Evolutionary conservation across 2,888 invertebrate genomes (phyloP).

Genomic region (Cerastis leucographa): DNA sequence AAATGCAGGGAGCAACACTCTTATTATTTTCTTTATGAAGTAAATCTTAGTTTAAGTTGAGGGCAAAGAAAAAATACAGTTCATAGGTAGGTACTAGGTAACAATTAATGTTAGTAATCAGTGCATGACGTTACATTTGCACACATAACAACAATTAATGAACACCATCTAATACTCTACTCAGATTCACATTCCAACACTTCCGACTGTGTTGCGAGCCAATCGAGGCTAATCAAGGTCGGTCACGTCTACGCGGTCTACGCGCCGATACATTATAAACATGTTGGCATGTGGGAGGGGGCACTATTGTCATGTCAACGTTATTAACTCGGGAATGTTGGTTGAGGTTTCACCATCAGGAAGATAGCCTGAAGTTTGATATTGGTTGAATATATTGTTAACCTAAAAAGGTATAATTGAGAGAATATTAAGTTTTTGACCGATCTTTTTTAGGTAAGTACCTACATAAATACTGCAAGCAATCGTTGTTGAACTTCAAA

Average conservation of each 20-base stretch:
- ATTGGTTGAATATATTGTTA: not conserved
- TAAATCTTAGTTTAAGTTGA: not conserved
- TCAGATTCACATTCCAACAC: constrained; percentile 74
- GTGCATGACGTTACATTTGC: not conserved
- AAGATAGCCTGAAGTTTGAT: constrained; percentile 17
- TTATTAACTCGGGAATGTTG: constrained; percentile 40
- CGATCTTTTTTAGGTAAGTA: not conserved
- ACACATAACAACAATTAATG: constrained; percentile 52
- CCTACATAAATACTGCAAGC: not conserved
- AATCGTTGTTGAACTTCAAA: not conserved
- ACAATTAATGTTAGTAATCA: too few relatives aligned
- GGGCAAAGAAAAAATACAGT: not conserved
- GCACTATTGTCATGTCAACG: constrained; percentile 37
- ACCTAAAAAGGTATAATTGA: too few relatives aligned
- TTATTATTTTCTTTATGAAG: not conserved
- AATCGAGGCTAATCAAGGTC: constrained; percentile 77
- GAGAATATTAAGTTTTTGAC: too few relatives aligned
- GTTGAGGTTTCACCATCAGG: constrained; percentile 41
- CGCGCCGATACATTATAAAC: constrained; percentile 44
- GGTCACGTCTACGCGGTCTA: constrained; percentile 37
- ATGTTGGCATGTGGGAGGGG: constrained; percentile 22
- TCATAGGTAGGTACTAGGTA: not conserved
- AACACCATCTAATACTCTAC: constrained; percentile 69
- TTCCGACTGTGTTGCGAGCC: constrained; percentile 78
- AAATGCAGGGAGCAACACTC: too few relatives aligned